Evolutionary conservation across 2,113 vertebrate species (phyloP), one percentile per base, ranked within the genome.

Genomic region (Ammodytes marinus): DNA sequence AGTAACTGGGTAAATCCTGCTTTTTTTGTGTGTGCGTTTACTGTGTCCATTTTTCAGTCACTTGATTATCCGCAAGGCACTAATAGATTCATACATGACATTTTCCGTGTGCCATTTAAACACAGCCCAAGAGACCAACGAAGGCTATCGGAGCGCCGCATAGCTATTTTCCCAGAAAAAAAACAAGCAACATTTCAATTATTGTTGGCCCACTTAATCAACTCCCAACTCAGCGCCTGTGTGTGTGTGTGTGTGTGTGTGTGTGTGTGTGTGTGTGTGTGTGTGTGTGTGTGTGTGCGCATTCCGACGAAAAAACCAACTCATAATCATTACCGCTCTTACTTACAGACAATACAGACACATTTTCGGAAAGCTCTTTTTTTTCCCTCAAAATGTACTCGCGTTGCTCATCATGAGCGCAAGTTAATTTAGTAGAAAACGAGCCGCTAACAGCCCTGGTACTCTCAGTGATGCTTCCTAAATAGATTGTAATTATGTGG

Each of bases 381-480:
- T 61, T 75, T 45, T 60, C 58, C 58, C 47, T 17, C 40, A 4
- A 77, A 27, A 64, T 69, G n/a, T 57, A 58, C 74, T 74, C 57
- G 59, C 71, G 27, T 66, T 68, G 69, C 86, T 82, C 77, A 27
- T 27, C 27, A 27, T 58, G 60, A 85, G 82, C 61, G 49, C 68
- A 85, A 89, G 86, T 91, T 93, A 86, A 93, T 94, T 93, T 93
- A 85, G 86, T 83, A 87, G 90, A 88, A 93, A 94, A 95, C 89
- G 83, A 85, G 90, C 78, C 69, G 69, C 85, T 86, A 92, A 92
- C 88, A 88, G 78, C 80, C 65, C 73, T 55, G 79, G 88, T 86
- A 83, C 79, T 87, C 92, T 86, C 77, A 85, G 73, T 76, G 78
- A 91, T 82, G 90, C 69, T 77, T 90, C 75, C 76, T 89, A 91